Evolutionary conservation across 2,113 vertebrate genomes (phyloP), one percentile per base, ranked within the genome.

Genomic region (Cyprinodon variegatus): DNA sequence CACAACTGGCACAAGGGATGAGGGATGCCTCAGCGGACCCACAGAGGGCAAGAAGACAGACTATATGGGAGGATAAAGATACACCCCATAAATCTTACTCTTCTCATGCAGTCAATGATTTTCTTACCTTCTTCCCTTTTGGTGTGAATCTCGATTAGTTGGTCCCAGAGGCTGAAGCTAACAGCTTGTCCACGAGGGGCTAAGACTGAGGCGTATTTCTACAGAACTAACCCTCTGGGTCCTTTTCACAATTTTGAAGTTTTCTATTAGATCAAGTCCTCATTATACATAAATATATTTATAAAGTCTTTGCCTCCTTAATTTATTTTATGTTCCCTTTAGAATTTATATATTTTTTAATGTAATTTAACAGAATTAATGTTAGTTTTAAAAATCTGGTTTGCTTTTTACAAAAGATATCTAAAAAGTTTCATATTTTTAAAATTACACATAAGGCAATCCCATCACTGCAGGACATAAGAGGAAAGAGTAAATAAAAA

Each of bases 31-130:
- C 83, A 61, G 48, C n/a, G 73, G 85, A 73, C 46, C 22, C 9
- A 43, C 36, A 67, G 69, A 65, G 41, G 66, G 11, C 67, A 20
- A 46, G 15, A 43, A 81, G 70, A 78, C 73, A 61, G 41, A 76
- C 43, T 68, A 66, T 37, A 68, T 11, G 36, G 2, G 48, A 71
- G 66, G 61, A 65, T 80, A 4, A 60, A 64, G 76, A 81, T 74
- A 63, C 77, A 82, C 50, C 82, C 72, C 59, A 38, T 72, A 76
- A 73, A 84, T 77, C 82, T 86, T 83, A 82, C 14, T 20, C 6
- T 2, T 53, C 7, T 8, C 14, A 53, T 20, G n/a, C 5, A 41
- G 20, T 8, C 17, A 8, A 53, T 20, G 6, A 53, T 53, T 53
- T 14, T 53, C 50, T n/a, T 9, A 0, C 5, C 4, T 6, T 53